Conservation (phyloP, 1,140 invertebrate species). For the Brachionus koreanus region DNA sequence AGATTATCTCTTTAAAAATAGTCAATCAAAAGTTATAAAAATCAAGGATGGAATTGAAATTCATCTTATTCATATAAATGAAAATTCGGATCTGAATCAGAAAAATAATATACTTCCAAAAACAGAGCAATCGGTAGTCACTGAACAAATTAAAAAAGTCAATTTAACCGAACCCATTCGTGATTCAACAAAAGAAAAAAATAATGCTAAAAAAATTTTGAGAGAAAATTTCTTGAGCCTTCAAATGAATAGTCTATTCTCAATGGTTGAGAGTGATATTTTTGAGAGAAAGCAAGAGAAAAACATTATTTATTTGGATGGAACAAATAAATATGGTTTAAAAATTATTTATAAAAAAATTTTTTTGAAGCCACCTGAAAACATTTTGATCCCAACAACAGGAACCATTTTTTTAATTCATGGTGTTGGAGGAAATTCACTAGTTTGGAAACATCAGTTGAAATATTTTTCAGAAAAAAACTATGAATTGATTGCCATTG, state of each 20-base stretch:
- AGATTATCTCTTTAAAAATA: neutral
- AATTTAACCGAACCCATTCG: neutral
- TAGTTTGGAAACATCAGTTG: slow-evolving; percentile 66
- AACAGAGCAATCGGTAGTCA: neutral
- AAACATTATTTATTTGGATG: neutral
- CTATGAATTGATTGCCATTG: slow-evolving; percentile 68
- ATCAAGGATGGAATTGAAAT: neutral
- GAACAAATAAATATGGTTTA: neutral
- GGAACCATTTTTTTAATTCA: slow-evolving; percentile 67
- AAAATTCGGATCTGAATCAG: neutral
- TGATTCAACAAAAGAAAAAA: neutral
- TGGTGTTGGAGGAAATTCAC: slow-evolving; percentile 69
- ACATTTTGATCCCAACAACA: neutral
- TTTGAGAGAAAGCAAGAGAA: neutral
- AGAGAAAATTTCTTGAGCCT: neutral
- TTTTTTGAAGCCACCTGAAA: neutral
- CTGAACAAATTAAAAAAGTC: neutral
- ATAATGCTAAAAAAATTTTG: neutral
- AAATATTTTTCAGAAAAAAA: slow-evolving; percentile 65
- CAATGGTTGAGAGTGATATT: neutral
- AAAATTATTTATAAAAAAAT: neutral
- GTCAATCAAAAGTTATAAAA: neutral
- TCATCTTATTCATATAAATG: neutral
- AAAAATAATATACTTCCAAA: neutral
- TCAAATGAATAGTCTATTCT: neutral